Evolutionary conservation across 2,797 vertebrate genomes (phyloP).

Genomic region (Oreochromis grahami): DNA sequence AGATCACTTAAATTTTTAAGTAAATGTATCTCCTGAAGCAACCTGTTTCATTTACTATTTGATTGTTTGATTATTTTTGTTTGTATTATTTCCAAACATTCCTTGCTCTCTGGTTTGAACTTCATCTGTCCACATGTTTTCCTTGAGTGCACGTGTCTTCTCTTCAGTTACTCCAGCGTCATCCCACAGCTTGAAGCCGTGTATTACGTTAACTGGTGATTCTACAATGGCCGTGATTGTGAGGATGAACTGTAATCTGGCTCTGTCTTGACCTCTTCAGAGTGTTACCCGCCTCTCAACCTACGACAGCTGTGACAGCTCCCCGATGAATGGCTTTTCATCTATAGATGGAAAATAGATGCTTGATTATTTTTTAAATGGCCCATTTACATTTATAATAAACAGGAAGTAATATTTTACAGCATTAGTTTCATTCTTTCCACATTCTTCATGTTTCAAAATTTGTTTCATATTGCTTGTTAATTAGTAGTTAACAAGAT

Average conservation of each 20-base stretch:
- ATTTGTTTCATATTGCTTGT: not conserved
- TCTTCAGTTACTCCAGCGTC: not conserved
- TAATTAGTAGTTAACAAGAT: not conserved
- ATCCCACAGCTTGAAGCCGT: not conserved
- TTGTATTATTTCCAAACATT: not conserved
- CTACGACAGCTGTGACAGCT: rapidly evolving
- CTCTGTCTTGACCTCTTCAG: not conserved
- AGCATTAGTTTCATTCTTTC: not conserved
- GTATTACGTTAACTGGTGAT: not conserved
- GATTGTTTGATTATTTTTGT: not conserved
- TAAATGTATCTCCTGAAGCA: not conserved
- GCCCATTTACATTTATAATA: not conserved
- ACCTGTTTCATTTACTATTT: not conserved
- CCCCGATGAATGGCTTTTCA: not conserved
- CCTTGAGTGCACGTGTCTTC: not conserved
- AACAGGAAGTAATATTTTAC: not conserved
- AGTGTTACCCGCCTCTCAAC: not conserved
- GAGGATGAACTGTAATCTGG: not conserved
- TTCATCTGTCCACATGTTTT: not conserved
- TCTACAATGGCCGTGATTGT: not conserved
- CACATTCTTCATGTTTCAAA: not conserved
- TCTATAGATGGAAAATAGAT: not conserved
- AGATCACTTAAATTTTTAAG: not conserved
- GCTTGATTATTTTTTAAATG: not conserved
- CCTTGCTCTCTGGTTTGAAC: not conserved